These are phyloP conservation scores for Diadumene lineata DNA, from an alignment of 92 coral and sea anemone genomes.

Conservation along the genomic window DNA sequence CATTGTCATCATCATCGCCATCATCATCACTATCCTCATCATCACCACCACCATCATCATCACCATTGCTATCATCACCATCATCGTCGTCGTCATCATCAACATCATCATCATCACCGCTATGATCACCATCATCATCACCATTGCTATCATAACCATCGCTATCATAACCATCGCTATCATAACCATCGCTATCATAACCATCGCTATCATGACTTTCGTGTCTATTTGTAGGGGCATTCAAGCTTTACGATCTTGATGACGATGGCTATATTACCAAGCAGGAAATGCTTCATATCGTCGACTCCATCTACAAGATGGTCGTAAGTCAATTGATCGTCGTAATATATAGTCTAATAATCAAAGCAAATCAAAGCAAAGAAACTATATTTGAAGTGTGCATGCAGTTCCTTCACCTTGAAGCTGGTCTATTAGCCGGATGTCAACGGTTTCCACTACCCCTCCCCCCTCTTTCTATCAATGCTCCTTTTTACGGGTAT, in stretches of 20 bases:
- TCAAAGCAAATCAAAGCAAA: not conserved
- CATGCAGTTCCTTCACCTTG: too few relatives aligned
- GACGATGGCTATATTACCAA: constrained; percentile 94
- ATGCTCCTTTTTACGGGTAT: too few relatives aligned
- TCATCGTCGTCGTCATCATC: not conserved
- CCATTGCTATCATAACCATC: not conserved
- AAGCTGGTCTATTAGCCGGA: too few relatives aligned
- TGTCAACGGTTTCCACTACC: too few relatives aligned
- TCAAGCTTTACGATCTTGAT: constrained; percentile 92
- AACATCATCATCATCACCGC: not conserved
- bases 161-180: not conserved
- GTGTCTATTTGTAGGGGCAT: constrained; percentile 90
- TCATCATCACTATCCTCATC: constrained; percentile 8
- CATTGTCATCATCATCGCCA: constrained; percentile 3
- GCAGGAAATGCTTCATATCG: constrained; percentile 92
- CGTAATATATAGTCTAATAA: constrained; percentile 1
- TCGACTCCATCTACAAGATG: constrained; percentile 98
- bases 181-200: not conserved
- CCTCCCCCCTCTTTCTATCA: too few relatives aligned
- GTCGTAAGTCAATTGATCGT: constrained; percentile 65
- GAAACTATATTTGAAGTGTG: not conserved
- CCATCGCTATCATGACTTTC: not conserved
- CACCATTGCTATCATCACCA: constrained; percentile 3
- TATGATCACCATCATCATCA: constrained; percentile 1
- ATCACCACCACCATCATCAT: constrained; percentile 9